Evolutionary conservation across 2,797 vertebrate genomes (phyloP).

Genomic region (Peromyscus melanophrys): DNA sequence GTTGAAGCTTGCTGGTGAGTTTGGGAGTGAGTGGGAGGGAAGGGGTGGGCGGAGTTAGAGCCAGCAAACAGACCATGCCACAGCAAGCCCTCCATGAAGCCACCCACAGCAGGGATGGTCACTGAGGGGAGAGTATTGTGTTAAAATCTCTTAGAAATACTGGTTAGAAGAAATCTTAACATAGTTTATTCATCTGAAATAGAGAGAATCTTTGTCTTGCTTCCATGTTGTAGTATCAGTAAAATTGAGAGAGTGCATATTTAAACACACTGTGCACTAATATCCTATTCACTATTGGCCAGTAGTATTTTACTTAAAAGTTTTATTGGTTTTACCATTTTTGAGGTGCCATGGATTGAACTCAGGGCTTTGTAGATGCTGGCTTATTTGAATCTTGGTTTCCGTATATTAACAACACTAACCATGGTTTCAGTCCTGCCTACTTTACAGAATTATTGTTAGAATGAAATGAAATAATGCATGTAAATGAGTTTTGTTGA

Average conservation of each 20-base stretch:
- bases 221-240: not conserved
- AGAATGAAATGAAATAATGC: conserved; percentile 78
- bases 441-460: conserved; percentile 75
- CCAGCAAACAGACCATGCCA: conserved; percentile 63
- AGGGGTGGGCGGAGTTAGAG: conserved; percentile 64
- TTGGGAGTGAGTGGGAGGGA: conserved; percentile 83
- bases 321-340: not conserved
- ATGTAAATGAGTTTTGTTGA: conserved; percentile 83
- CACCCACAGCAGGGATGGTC: conserved; percentile 36
- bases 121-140: not conserved
- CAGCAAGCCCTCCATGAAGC: not conserved
- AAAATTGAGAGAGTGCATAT: not conserved
- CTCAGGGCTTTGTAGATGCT: not conserved
- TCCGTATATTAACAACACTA: conserved; percentile 64
- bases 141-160: conserved; percentile 3
- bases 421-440: conserved; percentile 59
- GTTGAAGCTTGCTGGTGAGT: conserved; percentile 48
- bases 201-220: conserved; percentile 14
- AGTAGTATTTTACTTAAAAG: not conserved
- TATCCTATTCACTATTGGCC: not conserved
- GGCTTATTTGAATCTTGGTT: conserved; percentile 65
- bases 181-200: not conserved
- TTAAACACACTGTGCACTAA: not conserved
- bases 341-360: not conserved
- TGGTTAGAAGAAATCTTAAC: conserved; percentile 34